These are phyloP conservation scores for Piaya cayana DNA, from an alignment of 2,113 vertebrate species.

Conservation along the genomic window DNA sequence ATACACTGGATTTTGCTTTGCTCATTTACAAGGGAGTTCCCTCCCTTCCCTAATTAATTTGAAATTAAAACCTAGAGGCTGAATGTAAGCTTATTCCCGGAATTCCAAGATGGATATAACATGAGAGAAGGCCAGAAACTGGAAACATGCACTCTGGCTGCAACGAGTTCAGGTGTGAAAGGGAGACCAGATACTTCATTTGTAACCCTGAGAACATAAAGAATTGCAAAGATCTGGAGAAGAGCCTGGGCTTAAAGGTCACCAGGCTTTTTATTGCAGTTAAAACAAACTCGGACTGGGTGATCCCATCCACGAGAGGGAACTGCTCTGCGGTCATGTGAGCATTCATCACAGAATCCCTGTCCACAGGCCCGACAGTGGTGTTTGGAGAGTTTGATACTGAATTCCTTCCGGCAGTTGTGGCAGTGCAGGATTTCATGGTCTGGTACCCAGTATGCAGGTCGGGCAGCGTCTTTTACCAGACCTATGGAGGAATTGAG, in stretches of 20 bases:
- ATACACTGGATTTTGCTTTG: constrained; percentile 64
- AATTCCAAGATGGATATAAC: constrained; percentile 48
- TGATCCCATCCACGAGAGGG: constrained; percentile 98
- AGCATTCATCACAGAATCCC: constrained; percentile 95
- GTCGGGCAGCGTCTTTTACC: constrained; percentile 94
- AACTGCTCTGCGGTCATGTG: constrained; percentile 88
- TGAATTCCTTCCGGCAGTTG: constrained; percentile 91
- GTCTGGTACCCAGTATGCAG: constrained; percentile 97
- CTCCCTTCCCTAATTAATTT: constrained; percentile 23
- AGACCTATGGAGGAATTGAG: constrained; percentile 77
- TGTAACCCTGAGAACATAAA: constrained; percentile 85
- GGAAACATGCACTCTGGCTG: constrained; percentile 72
- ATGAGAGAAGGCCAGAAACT: constrained; percentile 57
- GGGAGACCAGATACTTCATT: constrained; percentile 64
- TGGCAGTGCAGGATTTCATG: constrained; percentile 93
- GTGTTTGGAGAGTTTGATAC: constrained; percentile 93
- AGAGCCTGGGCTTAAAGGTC: constrained; percentile 88
- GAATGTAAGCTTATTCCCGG: constrained; percentile 51
- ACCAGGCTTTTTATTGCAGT: constrained; percentile 93
- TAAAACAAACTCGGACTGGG: constrained; percentile 92
- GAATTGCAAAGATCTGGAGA: constrained; percentile 75
- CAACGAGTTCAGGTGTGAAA: constrained; percentile 58
- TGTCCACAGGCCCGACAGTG: constrained; percentile 97
- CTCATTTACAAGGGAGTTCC: constrained; percentile 47
- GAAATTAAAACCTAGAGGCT: constrained; percentile 55